Evolutionary conservation across 2,797 vertebrate species (phyloP).

Genomic region (Hypotaenidia philippensis): DNA sequence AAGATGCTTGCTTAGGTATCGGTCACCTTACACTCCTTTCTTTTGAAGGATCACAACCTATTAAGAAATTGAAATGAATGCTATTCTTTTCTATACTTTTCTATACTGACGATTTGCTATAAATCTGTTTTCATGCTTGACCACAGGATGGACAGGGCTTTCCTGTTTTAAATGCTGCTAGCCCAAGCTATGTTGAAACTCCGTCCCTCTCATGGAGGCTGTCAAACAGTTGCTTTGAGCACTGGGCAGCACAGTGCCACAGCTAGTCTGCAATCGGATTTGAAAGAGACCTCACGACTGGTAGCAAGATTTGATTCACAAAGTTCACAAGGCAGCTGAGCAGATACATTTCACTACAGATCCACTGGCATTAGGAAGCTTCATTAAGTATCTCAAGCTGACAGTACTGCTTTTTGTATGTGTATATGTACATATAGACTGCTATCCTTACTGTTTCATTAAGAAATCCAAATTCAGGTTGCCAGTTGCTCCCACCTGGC

Average conservation of each 20-base stretch:
- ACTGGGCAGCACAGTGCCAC: neutral
- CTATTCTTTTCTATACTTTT: neutral
- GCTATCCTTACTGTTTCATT: neutral
- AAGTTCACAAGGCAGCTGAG: neutral
- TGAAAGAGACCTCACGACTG: neutral
- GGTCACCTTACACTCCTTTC: neutral
- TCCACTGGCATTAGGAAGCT: neutral
- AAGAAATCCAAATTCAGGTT: neutral
- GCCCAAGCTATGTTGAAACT: neutral
- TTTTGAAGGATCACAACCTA: neutral
- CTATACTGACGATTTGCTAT: neutral
- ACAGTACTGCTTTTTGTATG: neutral
- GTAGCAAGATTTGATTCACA: neutral
- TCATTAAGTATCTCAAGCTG: neutral
- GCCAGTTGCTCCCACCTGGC: neutral
- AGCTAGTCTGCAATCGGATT: neutral
- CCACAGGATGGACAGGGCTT: neutral
- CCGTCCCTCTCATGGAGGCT: neutral
- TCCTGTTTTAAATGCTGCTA: neutral
- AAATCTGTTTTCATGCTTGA: neutral
- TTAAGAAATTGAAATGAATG: neutral
- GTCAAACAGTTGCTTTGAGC: neutral
- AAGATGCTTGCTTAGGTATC: neutral
- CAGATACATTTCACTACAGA: neutral
- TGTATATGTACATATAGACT: fast-evolving